Evolutionary conservation across 2,797 vertebrate species (phyloP), one percentile per base, ranked within the genome.

Genomic region (Scolopax rusticola): DNA sequence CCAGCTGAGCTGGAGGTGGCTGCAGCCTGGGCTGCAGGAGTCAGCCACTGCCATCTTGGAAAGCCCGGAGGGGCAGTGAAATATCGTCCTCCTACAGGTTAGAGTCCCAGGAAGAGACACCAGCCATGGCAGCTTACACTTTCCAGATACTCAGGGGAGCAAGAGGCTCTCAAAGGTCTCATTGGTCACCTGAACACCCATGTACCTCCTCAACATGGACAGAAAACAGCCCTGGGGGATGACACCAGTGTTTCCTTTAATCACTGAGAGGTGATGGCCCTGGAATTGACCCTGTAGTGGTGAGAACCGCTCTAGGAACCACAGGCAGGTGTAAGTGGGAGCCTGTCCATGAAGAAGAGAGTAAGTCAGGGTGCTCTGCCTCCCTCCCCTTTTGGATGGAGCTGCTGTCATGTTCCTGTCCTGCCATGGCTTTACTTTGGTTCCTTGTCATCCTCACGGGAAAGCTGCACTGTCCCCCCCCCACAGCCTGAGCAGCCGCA

Each of bases 401-500:
- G 56, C 30, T 54, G 33, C 23, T 61, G 36, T 13, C 50, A 3
- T 5, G 30, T 45, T 45, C 20, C 50, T 27, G 3, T n/a, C 19
- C 28, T 90, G 56, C 48, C 40, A n/a, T 21, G 41, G 57, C 28
- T 32, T 85, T 56, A 23, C 47, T 56, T 74, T 53, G 14, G 7
- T 9, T 19, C 67, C 43, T 64, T 60, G 21, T 21, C 43, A 38
- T 6, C 21, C 36, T 4, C 53, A 75, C 1, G 0, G 51, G 36
- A 61, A 73, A 88, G 30, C 47, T 1, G 1, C 27, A 21, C 33
- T 51, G 19, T 27, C 19, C 33, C 47, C 41, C 87, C 61, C 0
- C 0, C n/a, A 0, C 28, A 36, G n/a, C 0, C 1, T 45, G 36
- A 70, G 51, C 63, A 70, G 36, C 47, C 0, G 0, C 61, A n/a